Evolutionary conservation across 2,888 invertebrate genomes (phyloP).

Genomic region (Philaethria dido): DNA sequence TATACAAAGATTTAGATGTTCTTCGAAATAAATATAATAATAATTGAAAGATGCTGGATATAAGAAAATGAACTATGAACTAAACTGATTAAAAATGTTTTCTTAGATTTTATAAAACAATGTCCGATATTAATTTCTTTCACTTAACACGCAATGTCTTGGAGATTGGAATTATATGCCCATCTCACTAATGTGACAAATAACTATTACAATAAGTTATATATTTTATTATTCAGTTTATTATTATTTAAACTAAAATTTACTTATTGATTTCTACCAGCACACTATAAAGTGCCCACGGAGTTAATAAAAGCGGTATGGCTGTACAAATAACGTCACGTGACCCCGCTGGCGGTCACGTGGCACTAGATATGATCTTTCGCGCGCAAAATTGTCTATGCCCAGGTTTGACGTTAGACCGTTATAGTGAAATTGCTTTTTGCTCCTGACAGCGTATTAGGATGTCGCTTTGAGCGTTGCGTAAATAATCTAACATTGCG

Average conservation of each 20-base stretch:
- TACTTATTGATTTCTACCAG: conserved; percentile 40
- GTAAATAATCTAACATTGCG: conserved; percentile 14
- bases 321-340: conserved; percentile 72
- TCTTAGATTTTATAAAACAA: neutral
- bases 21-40: too few relatives aligned
- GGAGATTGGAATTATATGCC: neutral
- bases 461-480: conserved; percentile 32
- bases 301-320: conserved; percentile 71
- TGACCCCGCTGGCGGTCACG: conserved; percentile 67
- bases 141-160: neutral
- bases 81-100: too few relatives aligned
- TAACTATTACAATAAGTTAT: neutral
- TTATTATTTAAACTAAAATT: conserved; percentile 4
- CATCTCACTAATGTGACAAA: neutral
- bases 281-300: conserved; percentile 39
- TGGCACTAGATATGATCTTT: conserved; percentile 71
- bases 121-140: neutral
- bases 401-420: conserved; percentile 42
- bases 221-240: neutral
- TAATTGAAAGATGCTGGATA: too few relatives aligned
- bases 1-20: too few relatives aligned
- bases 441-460: conserved; percentile 35
- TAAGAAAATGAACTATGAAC: too few relatives aligned
- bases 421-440: conserved; percentile 36
- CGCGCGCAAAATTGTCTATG: conserved; percentile 74